Evolutionary conservation across 2,797 vertebrate species (phyloP).

Genomic region (Myoxocephalus aenaeus): DNA sequence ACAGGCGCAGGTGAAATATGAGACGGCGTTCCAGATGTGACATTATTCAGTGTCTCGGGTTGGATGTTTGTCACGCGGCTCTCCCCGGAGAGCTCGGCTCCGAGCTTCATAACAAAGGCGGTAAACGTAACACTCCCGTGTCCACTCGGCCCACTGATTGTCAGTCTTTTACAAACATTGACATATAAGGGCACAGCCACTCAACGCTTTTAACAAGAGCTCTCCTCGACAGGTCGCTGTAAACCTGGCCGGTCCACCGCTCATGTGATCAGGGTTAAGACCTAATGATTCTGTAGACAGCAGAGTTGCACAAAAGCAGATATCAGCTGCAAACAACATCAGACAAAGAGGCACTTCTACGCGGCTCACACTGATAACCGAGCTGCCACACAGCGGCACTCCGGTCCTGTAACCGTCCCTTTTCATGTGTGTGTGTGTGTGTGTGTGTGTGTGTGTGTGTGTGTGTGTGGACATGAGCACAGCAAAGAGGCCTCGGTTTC

Average conservation of each 20-base stretch:
- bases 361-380: constrained; percentile 5
- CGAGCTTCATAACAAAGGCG: constrained; percentile 43
- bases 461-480: constrained; percentile 19
- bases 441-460: constrained; percentile 21
- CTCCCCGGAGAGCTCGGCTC: constrained; percentile 52
- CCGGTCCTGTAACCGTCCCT: constrained; percentile 12
- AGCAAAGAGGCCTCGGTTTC: constrained; percentile 28
- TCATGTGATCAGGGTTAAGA: background rate
- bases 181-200: constrained; percentile 69
- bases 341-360: constrained; percentile 38
- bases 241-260: constrained; percentile 1
- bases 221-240: constrained; percentile 10
- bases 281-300: constrained; percentile 1
- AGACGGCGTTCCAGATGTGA: constrained; percentile 45
- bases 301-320: background rate
- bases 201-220: constrained; percentile 23
- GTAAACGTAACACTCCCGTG: constrained; percentile 65
- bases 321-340: constrained; percentile 31
- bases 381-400: constrained; percentile 22
- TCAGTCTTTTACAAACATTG: constrained; percentile 77
- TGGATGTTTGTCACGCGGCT: constrained; percentile 56
- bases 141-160: constrained; percentile 60
- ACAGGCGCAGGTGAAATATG: constrained; percentile 39
- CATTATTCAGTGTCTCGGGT: constrained; percentile 38
- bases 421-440: constrained; percentile 19